Evolutionary conservation across 2,113 vertebrate species (phyloP), one percentile per base, ranked within the genome.

Genomic region (Hippocampus abdominalis): DNA sequence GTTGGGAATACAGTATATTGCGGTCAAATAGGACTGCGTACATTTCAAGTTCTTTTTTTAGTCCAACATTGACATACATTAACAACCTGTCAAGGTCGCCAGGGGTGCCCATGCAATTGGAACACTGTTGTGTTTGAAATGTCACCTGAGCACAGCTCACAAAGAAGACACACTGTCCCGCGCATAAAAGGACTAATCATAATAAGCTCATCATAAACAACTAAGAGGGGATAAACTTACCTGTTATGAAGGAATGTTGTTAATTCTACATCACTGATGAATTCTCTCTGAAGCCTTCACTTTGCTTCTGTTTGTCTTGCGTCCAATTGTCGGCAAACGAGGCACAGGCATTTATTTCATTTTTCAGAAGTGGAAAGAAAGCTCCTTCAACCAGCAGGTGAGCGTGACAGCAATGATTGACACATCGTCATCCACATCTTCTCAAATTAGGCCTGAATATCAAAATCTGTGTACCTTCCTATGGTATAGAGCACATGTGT

Each of bases 181-280:
- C 62, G 48, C 36, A 57, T n/a, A 11, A 64, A 72, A 48, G 40
- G 61, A 7, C 3, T 79, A 72, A 76, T 61, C 71, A 49, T 54
- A 69, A 66, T 66, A 72, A 36, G 32, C 32, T 36, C 5, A 36
- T 36, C 32, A 36, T 36, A 36, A 49, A 18, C 21, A 18, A 49
- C 18, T 20, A 21, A 18, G 18, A 49, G 48, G 16, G 8, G 18
- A 49, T 49, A 20, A 49, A 49, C 48, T 54, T 53, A 1, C 2
- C 51, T 23, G 20, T 53, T 10, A 8, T 16, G 51, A 0, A 9
- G 7, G 20, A 53, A 53, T 54, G 51, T 23, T 23, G 51, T 5
- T 23, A 23, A 21, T 54, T 49, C 6, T 3, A 18, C 18, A 20
- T 20, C 18, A 20, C 5, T 49, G 8, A 6, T 49, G 48, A 49